Base-by-base conservation (phyloP, 2,888 invertebrate species). In the Abscondita cerata region DNA sequence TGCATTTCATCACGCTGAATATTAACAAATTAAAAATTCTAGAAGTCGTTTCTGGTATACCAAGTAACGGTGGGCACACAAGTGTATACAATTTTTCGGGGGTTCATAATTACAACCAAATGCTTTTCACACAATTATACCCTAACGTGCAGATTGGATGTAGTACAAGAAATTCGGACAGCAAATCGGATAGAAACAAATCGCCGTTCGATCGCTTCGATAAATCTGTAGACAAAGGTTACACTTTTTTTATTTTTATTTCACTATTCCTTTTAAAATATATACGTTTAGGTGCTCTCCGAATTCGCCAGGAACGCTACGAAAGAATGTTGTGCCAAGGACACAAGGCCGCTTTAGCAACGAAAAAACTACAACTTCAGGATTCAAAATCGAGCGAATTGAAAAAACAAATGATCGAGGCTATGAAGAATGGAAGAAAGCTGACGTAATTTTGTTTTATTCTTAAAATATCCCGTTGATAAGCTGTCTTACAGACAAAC, bases 1-100 rank as follows among this genome's bases (percentile, higher is more conserved):
- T 12, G 12, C 4, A n/a, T 31, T 31, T 31, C 4, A 6, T 31
- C 31, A 31, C 9, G 31, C 9, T 31, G 6, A 31, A 31, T 6
- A 31, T n/a, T n/a, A n/a, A n/a, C n/a, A n/a, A n/a, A n/a, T n/a
- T n/a, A n/a, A n/a, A n/a, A n/a, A 25, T 66, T 75, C 11, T 79
- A 89, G 90, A 93, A 81, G 84, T 90, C 0, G 82, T 86, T 48
- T 88, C 89, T 18, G 93, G 93, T 52, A 86, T 92, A 70, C 92
- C 92, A 0, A 84, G 90, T 44, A 87, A 88, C 55, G 88, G 88
- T 2, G 83, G 85, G 33, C 83, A 84, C 1, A 77, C 85, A 18
- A 85, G 84, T 72, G 85, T 83, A 75, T 83, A 83, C 65, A 81
- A 83, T 44, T 84, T 86, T 75, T 83, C 86, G 74, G 83, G 86